These are phyloP conservation scores for Sebastes vulpes DNA, from an alignment of 2,797 vertebrate genomes.

Conservation along the genomic window DNA sequence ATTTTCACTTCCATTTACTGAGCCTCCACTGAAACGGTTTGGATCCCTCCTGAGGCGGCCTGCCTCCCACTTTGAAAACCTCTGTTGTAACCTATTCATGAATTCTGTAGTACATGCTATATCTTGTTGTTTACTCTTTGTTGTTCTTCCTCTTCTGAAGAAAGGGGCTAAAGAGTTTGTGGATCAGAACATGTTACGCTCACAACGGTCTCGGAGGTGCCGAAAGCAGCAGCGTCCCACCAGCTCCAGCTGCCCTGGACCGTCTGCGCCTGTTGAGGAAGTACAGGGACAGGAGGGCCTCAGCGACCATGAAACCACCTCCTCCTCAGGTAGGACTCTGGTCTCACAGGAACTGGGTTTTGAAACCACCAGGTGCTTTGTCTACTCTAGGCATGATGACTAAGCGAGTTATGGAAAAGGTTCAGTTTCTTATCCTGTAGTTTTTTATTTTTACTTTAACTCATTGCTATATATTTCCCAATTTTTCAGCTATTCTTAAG, in stretches of 20 bases:
- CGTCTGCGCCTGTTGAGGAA: conserved; percentile 87
- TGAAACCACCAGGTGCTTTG: background rate
- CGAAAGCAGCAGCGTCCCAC: conserved; percentile 87
- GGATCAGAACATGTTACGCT: conserved; percentile 91
- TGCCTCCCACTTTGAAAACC: no score
- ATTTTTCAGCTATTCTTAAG: background rate
- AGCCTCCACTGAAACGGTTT: no score
- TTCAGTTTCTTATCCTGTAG: background rate
- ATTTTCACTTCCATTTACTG: no score
- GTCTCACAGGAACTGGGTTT: background rate
- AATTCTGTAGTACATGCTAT: background rate
- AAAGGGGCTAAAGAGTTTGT: conserved; percentile 98
- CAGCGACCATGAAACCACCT: conserved; percentile 95
- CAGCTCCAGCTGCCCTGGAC: conserved; percentile 85
- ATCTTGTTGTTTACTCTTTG: background rate
- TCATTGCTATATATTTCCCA: background rate
- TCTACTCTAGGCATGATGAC: background rate
- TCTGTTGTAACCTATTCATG: background rate
- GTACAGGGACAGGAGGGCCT: conserved; percentile 91
- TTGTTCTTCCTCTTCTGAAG: conserved; percentile 74
- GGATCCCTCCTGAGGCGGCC: no score
- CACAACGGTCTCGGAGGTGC: conserved; percentile 90
- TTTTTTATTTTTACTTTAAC: background rate
- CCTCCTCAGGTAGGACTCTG: conserved; percentile 76
- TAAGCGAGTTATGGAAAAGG: background rate